phyloP scores from a whole-genome alignment of 2,113 vertebrate genomes.

The Nibea albiflora region DNA sequence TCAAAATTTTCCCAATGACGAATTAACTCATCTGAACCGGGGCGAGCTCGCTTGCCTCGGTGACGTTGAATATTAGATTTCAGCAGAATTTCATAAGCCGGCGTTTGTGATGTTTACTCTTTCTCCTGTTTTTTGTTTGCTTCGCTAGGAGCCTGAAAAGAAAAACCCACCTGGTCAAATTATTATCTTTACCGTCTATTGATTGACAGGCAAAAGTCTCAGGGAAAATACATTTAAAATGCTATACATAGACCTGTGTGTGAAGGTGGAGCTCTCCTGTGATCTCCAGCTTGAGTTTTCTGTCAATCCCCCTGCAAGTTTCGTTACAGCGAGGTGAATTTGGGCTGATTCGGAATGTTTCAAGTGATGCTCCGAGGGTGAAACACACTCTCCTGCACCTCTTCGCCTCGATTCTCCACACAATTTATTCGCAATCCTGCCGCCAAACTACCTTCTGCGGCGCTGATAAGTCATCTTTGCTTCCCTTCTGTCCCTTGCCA shows the following conservation, averaged over 20 bases:
- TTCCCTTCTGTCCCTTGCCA: neutral
- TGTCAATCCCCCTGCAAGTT: neutral
- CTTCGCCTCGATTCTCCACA: neutral
- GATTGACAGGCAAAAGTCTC: slow-evolving; percentile 25
- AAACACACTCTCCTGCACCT: neutral
- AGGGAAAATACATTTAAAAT: slow-evolving; percentile 1
- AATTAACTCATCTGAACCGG: slow-evolving; percentile 40
- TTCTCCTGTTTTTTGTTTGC: slow-evolving; percentile 36
- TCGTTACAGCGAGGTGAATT: slow-evolving; percentile 3
- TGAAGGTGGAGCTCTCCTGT: slow-evolving; percentile 21
- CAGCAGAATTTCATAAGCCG: slow-evolving; percentile 32
- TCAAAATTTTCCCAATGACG: slow-evolving; percentile 37
- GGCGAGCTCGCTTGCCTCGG: slow-evolving; percentile 10
- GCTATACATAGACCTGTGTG: neutral
- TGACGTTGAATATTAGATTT: slow-evolving; percentile 47
- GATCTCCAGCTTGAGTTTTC: neutral
- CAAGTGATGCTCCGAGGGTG: neutral
- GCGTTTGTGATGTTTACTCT: slow-evolving; percentile 11
- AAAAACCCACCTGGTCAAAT: slow-evolving; percentile 10
- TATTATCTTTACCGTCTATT: slow-evolving; percentile 10
- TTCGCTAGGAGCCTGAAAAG: slow-evolving; percentile 16
- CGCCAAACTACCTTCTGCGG: neutral
- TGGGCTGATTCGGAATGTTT: slow-evolving; percentile 9
- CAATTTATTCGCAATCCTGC: slow-evolving; percentile 16
- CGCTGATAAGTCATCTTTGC: slow-evolving; percentile 5